Evolutionary conservation across 2,113 vertebrate species (phyloP), one percentile per base, ranked within the genome.

Genomic region (Ctenodactylus gundi): DNA sequence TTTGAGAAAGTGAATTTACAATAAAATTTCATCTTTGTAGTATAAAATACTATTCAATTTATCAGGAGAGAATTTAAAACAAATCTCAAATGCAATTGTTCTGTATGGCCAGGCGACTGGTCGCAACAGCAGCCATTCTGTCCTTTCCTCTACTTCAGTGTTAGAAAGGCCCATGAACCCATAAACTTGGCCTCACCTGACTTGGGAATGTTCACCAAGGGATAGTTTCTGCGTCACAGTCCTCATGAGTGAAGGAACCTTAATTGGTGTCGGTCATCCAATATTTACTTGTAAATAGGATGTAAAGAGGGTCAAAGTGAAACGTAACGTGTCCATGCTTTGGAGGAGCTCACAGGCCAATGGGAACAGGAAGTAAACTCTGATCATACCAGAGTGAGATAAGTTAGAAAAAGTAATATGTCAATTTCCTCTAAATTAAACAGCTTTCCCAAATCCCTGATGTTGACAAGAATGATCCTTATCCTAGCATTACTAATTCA

Each of bases 1-100:
- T 92, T 93, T 93, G 49, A 96, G 70, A 91, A 97, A 98, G 97
- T 96, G 85, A 96, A 96, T 94, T 83, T 94, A 97, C 78, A 91
- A 95, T 94, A 97, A 81, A 93, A 95, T 58, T 96, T 97, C 96
- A 92, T 95, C 75, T 80, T 93, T 95, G 88, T 91, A 88, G 85
- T 15, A 68, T 83, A 95, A 68, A 96, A 93, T 85, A 97, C 64
- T 96, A 97, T 57, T 82, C 68, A 58, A 55, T 95, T 96, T 64
- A 81, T 94, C 78, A 94, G 92, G 8, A 57, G 3, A n/a, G 31
- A 6, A 15, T 88, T 29, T 72, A 88, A 60, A 53, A 11, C 21
- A 73, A 72, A 87, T 10, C 92, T 94, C 51, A 82, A 91, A 90
- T 12, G 75, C 80, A 96, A 96, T 85, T 21, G 91, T 92, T 97